phyloP scores from a whole-genome alignment of 2,888 invertebrate species.

The Hypercompe scribonia region DNA sequence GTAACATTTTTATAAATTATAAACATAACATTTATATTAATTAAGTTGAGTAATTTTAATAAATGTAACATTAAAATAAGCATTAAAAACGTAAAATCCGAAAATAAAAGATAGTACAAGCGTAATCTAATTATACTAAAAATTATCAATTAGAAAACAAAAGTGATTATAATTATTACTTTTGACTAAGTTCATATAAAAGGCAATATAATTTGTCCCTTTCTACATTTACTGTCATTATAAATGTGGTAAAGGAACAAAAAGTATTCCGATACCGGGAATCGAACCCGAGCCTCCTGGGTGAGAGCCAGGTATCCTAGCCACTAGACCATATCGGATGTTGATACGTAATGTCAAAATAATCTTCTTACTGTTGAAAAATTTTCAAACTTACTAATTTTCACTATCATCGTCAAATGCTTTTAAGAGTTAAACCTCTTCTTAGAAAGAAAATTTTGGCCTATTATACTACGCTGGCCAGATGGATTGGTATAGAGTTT shows the following conservation, averaged over 20 bases:
- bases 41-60: not conserved
- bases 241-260: conserved; percentile 24
- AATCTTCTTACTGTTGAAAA: not conserved
- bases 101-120: too few relatives aligned
- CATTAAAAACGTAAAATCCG: not conserved
- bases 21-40: too few relatives aligned
- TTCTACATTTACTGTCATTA: conserved; percentile 8
- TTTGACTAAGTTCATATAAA: not conserved
- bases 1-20: not conserved
- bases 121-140: not conserved
- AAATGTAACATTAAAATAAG: conserved; percentile 28
- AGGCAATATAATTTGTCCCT: conserved; percentile 14
- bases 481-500: too few relatives aligned
- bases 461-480: too few relatives aligned
- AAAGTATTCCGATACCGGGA: conserved; percentile 75
- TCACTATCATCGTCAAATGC: too few relatives aligned
- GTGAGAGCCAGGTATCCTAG: conserved; percentile 91
- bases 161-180: not conserved
- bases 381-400: not conserved
- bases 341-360: rapidly evolving
- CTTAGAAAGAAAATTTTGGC: too few relatives aligned
- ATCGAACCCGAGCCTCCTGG: conserved; percentile 89
- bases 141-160: too few relatives aligned
- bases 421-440: too few relatives aligned
- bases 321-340: conserved; percentile 88